These are phyloP conservation scores for Iphiclides podalirius DNA, from an alignment of 2,888 invertebrate species.

Conservation along the genomic window DNA sequence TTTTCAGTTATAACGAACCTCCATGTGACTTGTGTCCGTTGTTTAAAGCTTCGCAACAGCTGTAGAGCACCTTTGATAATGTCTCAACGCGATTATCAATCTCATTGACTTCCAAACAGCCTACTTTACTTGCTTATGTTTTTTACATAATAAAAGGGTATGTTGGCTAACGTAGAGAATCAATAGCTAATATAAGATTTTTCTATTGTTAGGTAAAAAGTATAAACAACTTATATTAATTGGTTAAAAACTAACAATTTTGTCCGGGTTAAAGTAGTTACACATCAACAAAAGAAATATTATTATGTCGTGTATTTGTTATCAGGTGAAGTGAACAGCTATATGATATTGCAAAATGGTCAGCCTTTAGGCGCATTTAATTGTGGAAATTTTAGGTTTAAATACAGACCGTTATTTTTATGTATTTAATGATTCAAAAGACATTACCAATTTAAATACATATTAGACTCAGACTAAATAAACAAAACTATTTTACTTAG, in stretches of 20 bases:
- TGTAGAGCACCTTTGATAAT: conserved; percentile 8
- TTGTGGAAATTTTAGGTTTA: conserved; percentile 1
- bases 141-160: conserved; percentile 15
- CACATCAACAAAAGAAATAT: neutral
- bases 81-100: conserved; percentile 2
- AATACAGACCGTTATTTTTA: neutral
- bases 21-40: neutral
- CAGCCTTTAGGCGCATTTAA: conserved; percentile 3
- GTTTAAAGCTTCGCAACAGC: neutral
- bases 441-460: conserved; percentile 21
- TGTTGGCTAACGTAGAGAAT: conserved; percentile 13
- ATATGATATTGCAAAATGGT: conserved; percentile 11
- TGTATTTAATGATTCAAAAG: conserved; percentile 8
- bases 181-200: conserved; percentile 20
- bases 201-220: conserved; percentile 19
- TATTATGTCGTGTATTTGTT: neutral
- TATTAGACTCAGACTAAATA: conserved; percentile 31
- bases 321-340: neutral
- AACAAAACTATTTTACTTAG: conserved; percentile 28
- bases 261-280: conserved; percentile 9
- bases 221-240: conserved; percentile 21
- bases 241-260: conserved; percentile 22
- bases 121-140: conserved; percentile 15
- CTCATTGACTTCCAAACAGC: conserved; percentile 20
- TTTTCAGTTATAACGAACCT: neutral